phyloP scores from a whole-genome alignment of 92 coral and sea anemone species.

The Bergia puertoricense region DNA sequence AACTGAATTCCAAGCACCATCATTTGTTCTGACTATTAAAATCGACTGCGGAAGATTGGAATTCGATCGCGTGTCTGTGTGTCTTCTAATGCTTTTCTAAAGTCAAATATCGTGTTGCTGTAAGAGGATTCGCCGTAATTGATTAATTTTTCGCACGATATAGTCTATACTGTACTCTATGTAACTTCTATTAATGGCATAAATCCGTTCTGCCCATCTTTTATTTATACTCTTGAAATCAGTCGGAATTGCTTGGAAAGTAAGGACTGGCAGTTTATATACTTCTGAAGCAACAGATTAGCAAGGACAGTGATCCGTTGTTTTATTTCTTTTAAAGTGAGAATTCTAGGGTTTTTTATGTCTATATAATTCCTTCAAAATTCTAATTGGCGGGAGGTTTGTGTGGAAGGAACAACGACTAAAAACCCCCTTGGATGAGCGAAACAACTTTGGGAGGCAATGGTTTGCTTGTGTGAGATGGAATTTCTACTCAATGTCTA shows the following conservation, averaged over 20 bases:
- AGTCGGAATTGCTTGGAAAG: background rate
- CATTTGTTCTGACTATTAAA: too few species aligned
- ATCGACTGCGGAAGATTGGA: background rate
- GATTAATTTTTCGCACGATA: background rate
- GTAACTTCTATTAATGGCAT: background rate
- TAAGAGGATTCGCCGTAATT: background rate
- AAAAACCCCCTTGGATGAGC: background rate
- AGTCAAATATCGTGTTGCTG: background rate
- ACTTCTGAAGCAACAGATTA: background rate
- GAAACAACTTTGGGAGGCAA: background rate
- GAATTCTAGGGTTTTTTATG: background rate
- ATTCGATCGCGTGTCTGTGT: background rate
- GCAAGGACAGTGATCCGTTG: background rate
- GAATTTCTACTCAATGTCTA: too few species aligned
- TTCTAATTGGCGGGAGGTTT: background rate
- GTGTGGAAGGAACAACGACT: background rate
- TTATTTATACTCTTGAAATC: background rate
- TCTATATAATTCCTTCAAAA: background rate
- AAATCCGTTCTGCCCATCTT: background rate
- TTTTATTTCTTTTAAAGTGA: background rate
- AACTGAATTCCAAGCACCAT: background rate
- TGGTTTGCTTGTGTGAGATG: background rate
- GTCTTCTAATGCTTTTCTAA: background rate
- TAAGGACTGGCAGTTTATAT: background rate
- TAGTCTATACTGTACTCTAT: background rate